Evolutionary conservation across 2,797 vertebrate species (phyloP).

Genomic region (Falco peregrinus): DNA sequence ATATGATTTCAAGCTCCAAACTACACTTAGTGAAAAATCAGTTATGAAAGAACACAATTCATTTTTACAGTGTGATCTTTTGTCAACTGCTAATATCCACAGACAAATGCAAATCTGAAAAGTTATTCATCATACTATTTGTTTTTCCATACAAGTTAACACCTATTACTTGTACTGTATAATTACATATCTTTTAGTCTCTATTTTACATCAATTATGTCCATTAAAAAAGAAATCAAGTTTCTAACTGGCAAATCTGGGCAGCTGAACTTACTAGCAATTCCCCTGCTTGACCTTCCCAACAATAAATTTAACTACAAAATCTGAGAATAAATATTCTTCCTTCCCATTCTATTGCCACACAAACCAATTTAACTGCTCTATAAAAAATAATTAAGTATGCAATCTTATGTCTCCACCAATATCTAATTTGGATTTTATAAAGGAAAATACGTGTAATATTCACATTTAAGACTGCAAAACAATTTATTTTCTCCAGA

Average conservation of each 20-base stretch:
- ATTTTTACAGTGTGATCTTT: neutral
- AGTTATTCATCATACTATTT: neutral
- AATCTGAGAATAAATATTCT: neutral
- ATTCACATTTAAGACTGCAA: conserved; percentile 31
- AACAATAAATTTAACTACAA: neutral
- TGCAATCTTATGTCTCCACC: neutral
- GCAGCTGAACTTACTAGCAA: neutral
- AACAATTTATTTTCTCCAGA: conserved; percentile 34
- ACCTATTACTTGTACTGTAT: neutral
- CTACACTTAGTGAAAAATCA: neutral
- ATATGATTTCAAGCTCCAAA: neutral
- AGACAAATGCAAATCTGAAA: neutral
- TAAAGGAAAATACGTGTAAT: neutral
- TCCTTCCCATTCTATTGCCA: neutral
- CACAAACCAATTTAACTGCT: neutral
- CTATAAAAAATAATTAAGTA: neutral
- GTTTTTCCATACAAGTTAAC: neutral
- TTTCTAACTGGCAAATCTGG: neutral
- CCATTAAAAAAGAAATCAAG: neutral
- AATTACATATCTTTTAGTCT: neutral
- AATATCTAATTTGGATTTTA: neutral
- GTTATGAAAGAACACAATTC: neutral
- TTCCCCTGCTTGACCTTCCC: neutral
- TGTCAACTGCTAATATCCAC: neutral
- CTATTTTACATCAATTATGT: neutral